phyloP scores from a whole-genome alignment of 1,140 invertebrate genomes.

The Aphis craccivora region DNA sequence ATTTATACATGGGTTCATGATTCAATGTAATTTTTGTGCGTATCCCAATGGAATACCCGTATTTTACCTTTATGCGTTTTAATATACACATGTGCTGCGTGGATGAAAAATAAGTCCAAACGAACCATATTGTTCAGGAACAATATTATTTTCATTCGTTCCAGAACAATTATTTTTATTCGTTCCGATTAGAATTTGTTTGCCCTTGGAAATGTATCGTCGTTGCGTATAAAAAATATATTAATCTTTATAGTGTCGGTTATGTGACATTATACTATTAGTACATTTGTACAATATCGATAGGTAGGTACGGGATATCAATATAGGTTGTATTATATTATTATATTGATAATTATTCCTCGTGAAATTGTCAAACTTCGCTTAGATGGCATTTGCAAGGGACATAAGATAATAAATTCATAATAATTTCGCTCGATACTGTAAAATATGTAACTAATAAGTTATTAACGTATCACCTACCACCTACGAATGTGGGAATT shows the following conservation, averaged over 20 bases:
- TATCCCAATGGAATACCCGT: background rate
- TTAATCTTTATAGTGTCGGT: background rate
- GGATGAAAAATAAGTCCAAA: background rate
- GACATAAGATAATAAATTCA: too few species aligned
- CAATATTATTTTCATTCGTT: slow-evolving; percentile 20
- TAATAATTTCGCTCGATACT: too few species aligned
- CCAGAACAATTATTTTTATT: slow-evolving; percentile 12
- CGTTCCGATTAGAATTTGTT: background rate
- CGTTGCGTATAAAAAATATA: background rate
- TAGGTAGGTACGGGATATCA: too few species aligned
- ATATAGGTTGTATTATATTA: too few species aligned
- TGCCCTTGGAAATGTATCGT: background rate
- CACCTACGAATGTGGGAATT: too few species aligned
- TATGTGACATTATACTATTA: background rate
- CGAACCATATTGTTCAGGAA: slow-evolving; percentile 6
- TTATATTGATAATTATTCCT: too few species aligned
- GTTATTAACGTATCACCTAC: too few species aligned
- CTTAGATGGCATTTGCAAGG: too few species aligned
- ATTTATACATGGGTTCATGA: background rate
- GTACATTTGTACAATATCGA: background rate
- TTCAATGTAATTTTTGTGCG: background rate
- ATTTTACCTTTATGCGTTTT: background rate
- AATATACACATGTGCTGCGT: background rate
- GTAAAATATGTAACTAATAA: too few species aligned
- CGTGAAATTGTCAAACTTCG: too few species aligned